Conservation (phyloP, 2,797 vertebrate genomes). For the Gephyroberyx darwinii region DNA sequence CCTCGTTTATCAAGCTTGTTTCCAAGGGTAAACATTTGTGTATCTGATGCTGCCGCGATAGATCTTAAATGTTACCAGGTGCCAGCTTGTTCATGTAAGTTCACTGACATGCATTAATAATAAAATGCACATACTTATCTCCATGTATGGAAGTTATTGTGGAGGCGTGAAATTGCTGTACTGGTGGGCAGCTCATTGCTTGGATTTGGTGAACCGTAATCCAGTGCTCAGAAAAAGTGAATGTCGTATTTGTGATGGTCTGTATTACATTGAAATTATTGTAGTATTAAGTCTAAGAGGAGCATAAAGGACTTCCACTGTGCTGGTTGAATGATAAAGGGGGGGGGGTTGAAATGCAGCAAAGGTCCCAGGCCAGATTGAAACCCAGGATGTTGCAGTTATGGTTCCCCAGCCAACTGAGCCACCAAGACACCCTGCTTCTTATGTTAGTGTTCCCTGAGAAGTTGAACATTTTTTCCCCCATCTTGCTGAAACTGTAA, state of each 20-base stretch:
- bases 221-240: slow-evolving; percentile 8
- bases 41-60: slow-evolving; percentile 22
- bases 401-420: too few species aligned
- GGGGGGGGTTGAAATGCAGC: too few species aligned
- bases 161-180: slow-evolving; percentile 18
- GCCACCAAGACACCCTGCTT: background rate
- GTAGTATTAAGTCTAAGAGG: background rate
- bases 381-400: too few species aligned
- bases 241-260: slow-evolving; percentile 7
- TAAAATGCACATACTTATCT: slow-evolving; percentile 30
- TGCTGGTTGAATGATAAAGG: slow-evolving; percentile 14
- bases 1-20: slow-evolving; percentile 49
- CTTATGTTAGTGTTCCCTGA: background rate
- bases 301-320: background rate
- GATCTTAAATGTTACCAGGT: slow-evolving; percentile 4
- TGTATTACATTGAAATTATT: slow-evolving; percentile 16
- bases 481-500: slow-evolving; percentile 6
- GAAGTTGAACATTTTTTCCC: background rate
- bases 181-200: slow-evolving; percentile 8
- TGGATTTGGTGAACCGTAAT: background rate
- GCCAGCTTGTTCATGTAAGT: background rate
- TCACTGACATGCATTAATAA: slow-evolving; percentile 17
- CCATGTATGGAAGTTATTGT: slow-evolving; percentile 11
- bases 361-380: too few species aligned
- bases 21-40: slow-evolving; percentile 30